Evolutionary conservation across 1,140 invertebrate species (phyloP).

Genomic region (Callitettix versicolor): DNA sequence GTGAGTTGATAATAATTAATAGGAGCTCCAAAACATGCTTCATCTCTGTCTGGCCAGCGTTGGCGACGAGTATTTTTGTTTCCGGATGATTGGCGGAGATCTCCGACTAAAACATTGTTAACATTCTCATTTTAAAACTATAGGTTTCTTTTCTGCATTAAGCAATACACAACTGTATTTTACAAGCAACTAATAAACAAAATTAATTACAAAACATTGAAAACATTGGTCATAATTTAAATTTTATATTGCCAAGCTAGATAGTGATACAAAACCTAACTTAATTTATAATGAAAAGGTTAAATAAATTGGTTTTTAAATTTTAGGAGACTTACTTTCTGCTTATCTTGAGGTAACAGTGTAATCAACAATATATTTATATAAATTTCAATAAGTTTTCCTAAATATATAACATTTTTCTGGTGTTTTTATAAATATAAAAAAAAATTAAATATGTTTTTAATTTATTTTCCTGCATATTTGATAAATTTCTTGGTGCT

Average conservation of each 20-base stretch:
- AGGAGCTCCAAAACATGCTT: constrained; percentile 49
- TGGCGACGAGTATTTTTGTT: constrained; percentile 36
- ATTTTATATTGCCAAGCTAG: constrained; percentile 31
- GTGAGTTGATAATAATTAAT: constrained; percentile 44
- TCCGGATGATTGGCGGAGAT: constrained; percentile 30
- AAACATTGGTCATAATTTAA: constrained; percentile 29
- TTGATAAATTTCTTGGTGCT: no score
- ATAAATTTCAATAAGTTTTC: background rate
- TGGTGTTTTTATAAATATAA: no score
- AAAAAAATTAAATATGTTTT: no score
- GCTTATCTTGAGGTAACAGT: background rate
- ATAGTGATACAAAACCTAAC: constrained; percentile 14
- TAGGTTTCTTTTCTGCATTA: constrained; percentile 7
- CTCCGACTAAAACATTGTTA: constrained; percentile 24
- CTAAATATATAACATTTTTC: constrained; percentile 1
- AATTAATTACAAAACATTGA: constrained; percentile 26
- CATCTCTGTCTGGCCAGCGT: constrained; percentile 38
- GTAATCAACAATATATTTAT: background rate
- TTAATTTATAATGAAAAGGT: background rate
- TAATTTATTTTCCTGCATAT: no score
- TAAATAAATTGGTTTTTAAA: background rate
- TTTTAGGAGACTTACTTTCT: background rate
- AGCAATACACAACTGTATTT: background rate
- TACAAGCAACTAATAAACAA: background rate
- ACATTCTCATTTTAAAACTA: constrained; percentile 14